phyloP scores from a whole-genome alignment of 2,113 vertebrate species.

The Holacanthus passer region DNA sequence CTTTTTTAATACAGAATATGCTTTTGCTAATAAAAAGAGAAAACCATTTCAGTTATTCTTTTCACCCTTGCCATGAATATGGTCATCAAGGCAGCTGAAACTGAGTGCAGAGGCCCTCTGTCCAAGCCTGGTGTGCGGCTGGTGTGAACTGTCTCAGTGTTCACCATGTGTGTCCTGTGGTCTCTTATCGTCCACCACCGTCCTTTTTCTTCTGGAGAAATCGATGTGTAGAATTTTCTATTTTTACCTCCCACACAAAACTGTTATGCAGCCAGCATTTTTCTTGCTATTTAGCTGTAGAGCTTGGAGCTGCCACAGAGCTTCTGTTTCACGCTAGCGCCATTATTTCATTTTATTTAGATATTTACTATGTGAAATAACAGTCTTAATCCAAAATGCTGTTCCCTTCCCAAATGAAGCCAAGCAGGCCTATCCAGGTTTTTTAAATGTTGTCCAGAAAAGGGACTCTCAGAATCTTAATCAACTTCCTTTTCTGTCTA shows the following conservation, averaged over 20 bases:
- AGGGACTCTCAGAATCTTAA: not conserved
- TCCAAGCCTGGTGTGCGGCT: no score
- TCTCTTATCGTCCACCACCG: not conserved
- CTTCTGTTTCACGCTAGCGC: not conserved
- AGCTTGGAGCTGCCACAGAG: not conserved
- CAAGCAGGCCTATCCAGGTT: no score
- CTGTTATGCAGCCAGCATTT: not conserved
- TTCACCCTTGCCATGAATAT: no score
- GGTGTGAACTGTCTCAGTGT: not conserved
- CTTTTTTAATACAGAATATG: no score
- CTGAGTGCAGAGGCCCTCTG: no score
- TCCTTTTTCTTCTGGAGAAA: not conserved
- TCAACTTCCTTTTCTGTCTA: not conserved
- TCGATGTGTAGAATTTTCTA: not conserved
- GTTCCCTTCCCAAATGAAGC: not conserved
- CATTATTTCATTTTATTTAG: not conserved
- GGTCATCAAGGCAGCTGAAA: no score
- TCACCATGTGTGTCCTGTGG: no score
- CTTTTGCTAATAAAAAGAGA: no score
- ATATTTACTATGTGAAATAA: not conserved
- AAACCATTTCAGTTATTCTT: no score
- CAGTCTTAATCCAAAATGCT: not conserved
- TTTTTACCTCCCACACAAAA: conserved; percentile 8
- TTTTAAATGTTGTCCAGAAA: not conserved
- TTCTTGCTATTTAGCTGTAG: not conserved